These are phyloP conservation scores for Theristicus caerulescens DNA, from an alignment of 2,113 vertebrate genomes.

Conservation along the genomic window DNA sequence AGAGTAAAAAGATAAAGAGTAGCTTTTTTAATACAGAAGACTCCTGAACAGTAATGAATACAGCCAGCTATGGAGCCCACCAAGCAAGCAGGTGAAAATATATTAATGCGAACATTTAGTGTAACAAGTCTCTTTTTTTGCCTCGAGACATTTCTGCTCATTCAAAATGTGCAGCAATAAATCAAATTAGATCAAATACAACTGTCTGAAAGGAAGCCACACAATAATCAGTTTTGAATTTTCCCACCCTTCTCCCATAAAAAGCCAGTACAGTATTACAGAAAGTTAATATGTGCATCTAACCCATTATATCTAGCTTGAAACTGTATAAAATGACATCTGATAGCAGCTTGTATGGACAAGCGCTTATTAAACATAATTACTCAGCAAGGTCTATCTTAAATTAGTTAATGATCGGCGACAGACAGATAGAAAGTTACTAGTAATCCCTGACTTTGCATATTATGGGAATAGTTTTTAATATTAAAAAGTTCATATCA, in stretches of 20 bases:
- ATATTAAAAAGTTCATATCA: conserved; percentile 34
- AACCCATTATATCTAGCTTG: conserved; percentile 24
- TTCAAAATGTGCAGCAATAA: conserved; percentile 49
- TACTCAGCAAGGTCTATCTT: conserved; percentile 34
- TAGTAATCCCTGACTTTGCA: conserved; percentile 42
- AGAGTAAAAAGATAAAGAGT: neutral
- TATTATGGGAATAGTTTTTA: conserved; percentile 15
- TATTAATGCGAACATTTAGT: neutral
- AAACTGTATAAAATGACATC: conserved; percentile 44
- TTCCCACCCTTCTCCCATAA: conserved; percentile 55
- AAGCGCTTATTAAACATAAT: conserved; percentile 33
- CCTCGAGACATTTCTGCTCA: conserved; percentile 17
- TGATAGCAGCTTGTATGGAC: conserved; percentile 31
- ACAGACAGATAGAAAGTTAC: conserved; percentile 4
- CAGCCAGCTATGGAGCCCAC: conserved; percentile 4
- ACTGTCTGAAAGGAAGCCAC: conserved; percentile 49
- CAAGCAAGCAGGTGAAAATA: conserved; percentile 55
- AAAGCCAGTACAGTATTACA: conserved; percentile 14
- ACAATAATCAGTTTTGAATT: conserved; percentile 57
- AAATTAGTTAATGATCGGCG: conserved; percentile 49
- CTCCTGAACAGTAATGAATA: neutral
- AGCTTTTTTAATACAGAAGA: neutral
- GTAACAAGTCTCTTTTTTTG: neutral
- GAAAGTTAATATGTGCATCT: conserved; percentile 40
- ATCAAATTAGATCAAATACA: conserved; percentile 60